Base-by-base conservation (phyloP, 1,140 invertebrate genomes). In the Portunus trituberculatus region DNA sequence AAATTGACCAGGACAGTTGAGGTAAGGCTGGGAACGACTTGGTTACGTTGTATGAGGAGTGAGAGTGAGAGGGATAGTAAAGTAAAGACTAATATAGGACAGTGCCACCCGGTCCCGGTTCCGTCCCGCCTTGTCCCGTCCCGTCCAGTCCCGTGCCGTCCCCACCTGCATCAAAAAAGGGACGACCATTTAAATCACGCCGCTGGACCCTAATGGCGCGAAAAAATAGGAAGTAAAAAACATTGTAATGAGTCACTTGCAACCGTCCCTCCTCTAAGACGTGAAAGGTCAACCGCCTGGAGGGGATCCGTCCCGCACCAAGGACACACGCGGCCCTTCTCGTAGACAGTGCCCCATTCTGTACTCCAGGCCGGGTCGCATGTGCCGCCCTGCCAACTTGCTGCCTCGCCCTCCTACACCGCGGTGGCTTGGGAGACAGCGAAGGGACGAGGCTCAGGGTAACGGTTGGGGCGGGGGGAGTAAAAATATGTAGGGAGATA, bases 191-290 rank as follows among this genome's bases (percentile, higher is more conserved):
- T 76, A 76, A 76, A n/a, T n/a, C n/a, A n/a, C 20, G 67, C 0
- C 67, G 8, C 67, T 76, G 25, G 25, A n/a, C n/a, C 12, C 25
- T n/a, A n/a, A 76, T 76, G 67, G 0, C 1, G n/a, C 0, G 67
- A 76, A 76, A 76, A 76, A 76, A 76, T n/a, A 76, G 25, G 6
- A n/a, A 20, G 67, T 76, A n/a, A n/a, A 76, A 76, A 76, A 76
- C 20, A 76, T 76, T n/a, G 67, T n/a, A n/a, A 76, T 76, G 67
- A 76, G 67, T n/a, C 67, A 76, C 67, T 76, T n/a, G 67, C 67
- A 76, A n/a, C 67, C 67, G 67, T 76, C 67, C 67, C 67, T 12
- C 67, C 67, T 12, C 25, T 76, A 25, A 76, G 67, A 76, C 67
- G 67, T 76, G 67, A 76, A 76, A 76, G 67, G 67, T 76, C 67